Percentiles rank a stretch among this genome's conserved stretches.
These are phyloP conservation scores for Reticulitermes lucifugus DNA, from an alignment of 2,888 invertebrate species.

Conservation along the genomic window DNA sequence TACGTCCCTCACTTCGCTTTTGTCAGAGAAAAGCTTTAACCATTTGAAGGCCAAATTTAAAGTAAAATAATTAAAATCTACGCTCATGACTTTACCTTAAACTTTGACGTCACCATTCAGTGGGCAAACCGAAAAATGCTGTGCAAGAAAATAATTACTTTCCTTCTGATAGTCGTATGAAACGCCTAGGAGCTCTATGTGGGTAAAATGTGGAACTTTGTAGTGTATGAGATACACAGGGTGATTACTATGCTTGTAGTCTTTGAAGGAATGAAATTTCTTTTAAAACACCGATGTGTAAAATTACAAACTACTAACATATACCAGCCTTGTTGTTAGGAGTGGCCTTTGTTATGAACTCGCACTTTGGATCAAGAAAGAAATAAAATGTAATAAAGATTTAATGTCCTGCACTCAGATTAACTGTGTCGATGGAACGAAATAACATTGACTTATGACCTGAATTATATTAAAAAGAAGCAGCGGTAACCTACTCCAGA, in stretches of 20 bases:
- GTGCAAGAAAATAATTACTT: too few relatives aligned
- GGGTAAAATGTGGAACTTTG: too few relatives aligned
- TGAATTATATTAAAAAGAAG: background rate
- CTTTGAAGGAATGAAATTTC: background rate
- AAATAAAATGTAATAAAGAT: background rate
- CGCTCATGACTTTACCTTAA: too few relatives aligned
- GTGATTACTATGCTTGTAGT: too few relatives aligned
- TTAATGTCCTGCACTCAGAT: background rate
- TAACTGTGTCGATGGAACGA: background rate
- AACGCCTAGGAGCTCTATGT: too few relatives aligned
- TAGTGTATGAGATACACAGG: too few relatives aligned
- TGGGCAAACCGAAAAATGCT: too few relatives aligned
- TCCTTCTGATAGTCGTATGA: too few relatives aligned
- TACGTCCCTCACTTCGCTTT: background rate
- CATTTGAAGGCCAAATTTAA: too few relatives aligned
- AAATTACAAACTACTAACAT: conserved; percentile 2
- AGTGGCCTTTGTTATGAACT: background rate
- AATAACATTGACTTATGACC: background rate
- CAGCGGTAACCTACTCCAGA: conserved; percentile 5
- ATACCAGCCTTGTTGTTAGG: background rate
- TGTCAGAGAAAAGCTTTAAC: too few relatives aligned
- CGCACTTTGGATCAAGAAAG: background rate
- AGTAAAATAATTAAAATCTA: too few relatives aligned
- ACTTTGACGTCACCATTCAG: too few relatives aligned
- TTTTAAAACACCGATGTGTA: background rate